Base-by-base conservation (phyloP, 2,888 invertebrate genomes). In the Callinectes sapidus region DNA sequence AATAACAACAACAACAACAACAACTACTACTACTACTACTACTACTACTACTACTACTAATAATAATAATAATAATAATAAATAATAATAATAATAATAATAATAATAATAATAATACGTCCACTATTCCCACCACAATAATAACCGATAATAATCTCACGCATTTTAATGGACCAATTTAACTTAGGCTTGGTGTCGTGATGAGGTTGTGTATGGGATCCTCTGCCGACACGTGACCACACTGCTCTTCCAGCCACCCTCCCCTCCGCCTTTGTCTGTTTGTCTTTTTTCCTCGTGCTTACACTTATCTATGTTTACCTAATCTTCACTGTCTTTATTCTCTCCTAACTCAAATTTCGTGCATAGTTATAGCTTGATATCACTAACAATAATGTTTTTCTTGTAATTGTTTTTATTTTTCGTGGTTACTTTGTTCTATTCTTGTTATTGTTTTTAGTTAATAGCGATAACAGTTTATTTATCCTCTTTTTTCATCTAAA, bases 61-160 rank as follows among this genome's bases (percentile, higher is more conserved):
- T 81, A 81, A 16, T 81, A 81, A 16, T 81, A 81, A 16, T 81
- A 81, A 16, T 81, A 81, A 14, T 81, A 81, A 14, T 81, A 81
- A 81, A 14, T 81, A 81, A 14, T 81, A 81, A 14, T 81, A 81
- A 6, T 35, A 81, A 0, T 81, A 81, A 0, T 81, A 81, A 14
- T 35, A 81, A 14, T 81, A 35, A 16, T 81, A 81, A 16, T 81
- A 35, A 16, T 81, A 81, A 16, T 81, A 35, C 35, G 2, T 16
- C 13, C 14, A 81, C 18, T 81, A 81, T 13, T 81, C 10, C 18
- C 32, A 81, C 35, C 10, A 81, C 16, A 81, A 3, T 16, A 35
- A 35, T 2, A 18, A 35, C 35, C 35, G 10, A 35, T 35, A 81
- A 35, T 35, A 81, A 86, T 14, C 39, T n/a, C 86, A 61, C 61